phyloP scores from a whole-genome alignment of 1,140 invertebrate genomes.

The Zaprionus kolodkinae region DNA sequence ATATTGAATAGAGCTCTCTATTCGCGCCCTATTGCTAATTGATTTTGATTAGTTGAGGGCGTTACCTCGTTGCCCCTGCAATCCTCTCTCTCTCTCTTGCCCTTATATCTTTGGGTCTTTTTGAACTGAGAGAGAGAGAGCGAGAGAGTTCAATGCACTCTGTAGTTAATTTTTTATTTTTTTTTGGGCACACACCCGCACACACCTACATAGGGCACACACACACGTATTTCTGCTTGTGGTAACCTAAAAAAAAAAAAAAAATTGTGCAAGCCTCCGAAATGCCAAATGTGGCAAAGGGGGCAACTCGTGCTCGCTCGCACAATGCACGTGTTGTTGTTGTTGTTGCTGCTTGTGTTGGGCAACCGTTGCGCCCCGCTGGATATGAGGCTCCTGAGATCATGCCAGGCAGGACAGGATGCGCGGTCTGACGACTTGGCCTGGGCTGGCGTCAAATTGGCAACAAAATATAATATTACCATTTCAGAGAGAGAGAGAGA shows the following conservation, averaged over 20 bases:
- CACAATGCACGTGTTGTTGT: conserved; percentile 2
- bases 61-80: conserved; percentile 12
- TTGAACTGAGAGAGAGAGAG: conserved; percentile 5
- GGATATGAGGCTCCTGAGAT: conserved; percentile 1
- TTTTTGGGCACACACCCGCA: conserved; percentile 29
- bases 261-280: conserved; percentile 6
- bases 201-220: background rate
- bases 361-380: conserved; percentile 26
- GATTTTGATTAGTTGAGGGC: conserved; percentile 76
- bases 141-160: conserved; percentile 51
- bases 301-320: conserved; percentile 13
- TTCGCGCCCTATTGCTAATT: conserved; percentile 70
- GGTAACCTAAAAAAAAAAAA: conserved; percentile 29
- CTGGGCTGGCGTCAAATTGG: conserved; percentile 6
- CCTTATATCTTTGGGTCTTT: background rate
- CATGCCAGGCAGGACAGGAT: background rate
- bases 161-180: conserved; percentile 12
- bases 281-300: conserved; percentile 22
- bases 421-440: conserved; percentile 3
- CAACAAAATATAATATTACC: conserved; percentile 9
- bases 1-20: conserved; percentile 34
- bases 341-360: conserved; percentile 12
- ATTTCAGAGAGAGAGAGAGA: background rate
- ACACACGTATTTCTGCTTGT: conserved; percentile 17
- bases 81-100: background rate